Percentiles rank a stretch among this genome's conserved stretches.
These are phyloP conservation scores for Shinisaurus crocodilurus DNA, from an alignment of 2,113 vertebrate species.

Conservation along the genomic window DNA sequence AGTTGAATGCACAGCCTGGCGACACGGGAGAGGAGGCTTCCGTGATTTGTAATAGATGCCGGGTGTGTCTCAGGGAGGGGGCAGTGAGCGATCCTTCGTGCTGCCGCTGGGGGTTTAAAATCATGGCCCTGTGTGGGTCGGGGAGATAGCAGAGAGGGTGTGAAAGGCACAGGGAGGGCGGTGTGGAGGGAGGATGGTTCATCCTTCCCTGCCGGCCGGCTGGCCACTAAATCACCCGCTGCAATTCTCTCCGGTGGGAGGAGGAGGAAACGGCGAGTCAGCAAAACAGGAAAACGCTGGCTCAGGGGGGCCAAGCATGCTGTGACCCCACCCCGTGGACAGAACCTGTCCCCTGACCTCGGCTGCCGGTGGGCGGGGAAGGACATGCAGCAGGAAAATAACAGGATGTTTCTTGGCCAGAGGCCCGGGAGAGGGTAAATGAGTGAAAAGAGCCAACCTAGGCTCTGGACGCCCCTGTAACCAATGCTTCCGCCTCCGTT, in stretches of 20 bases:
- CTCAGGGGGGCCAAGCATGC: neutral
- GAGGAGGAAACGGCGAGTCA: conserved; percentile 10
- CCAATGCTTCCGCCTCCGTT: neutral
- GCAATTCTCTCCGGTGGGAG: neutral
- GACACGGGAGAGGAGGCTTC: neutral
- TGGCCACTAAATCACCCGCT: neutral
- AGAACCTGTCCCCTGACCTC: conserved; percentile 18
- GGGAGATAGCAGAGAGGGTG: neutral
- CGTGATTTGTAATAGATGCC: neutral
- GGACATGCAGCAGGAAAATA: conserved; percentile 25
- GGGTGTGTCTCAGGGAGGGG: neutral
- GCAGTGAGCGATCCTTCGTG: neutral
- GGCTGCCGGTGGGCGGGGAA: neutral
- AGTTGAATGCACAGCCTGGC: neutral
- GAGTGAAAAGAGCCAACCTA: neutral
- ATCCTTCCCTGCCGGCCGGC: too few species aligned
- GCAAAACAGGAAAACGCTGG: conserved; percentile 34
- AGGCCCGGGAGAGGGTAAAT: neutral
- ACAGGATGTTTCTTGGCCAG: conserved; percentile 25
- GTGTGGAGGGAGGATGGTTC: rapidly evolving
- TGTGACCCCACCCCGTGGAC: neutral
- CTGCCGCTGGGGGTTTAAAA: neutral
- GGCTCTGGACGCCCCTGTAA: neutral
- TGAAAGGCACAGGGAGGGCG: too few species aligned
- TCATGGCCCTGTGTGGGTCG: neutral